These are phyloP conservation scores for Scaptodrosophila latifasciaeformis DNA, from an alignment of 2,888 invertebrate genomes.

Conservation along the genomic window DNA sequence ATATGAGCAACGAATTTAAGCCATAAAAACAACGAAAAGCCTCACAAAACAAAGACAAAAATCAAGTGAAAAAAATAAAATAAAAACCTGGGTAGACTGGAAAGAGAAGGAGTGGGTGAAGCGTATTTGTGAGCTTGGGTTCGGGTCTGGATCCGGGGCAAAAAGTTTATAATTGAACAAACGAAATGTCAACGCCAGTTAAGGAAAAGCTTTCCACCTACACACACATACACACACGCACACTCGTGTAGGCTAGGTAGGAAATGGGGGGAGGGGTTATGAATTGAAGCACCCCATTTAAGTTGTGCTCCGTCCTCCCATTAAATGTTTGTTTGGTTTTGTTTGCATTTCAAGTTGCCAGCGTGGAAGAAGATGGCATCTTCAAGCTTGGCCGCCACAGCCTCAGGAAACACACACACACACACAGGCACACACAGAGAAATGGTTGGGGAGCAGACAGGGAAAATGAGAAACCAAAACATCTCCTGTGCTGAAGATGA, in stretches of 20 bases:
- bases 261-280: neutral
- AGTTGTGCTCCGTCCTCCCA: too few relatives aligned
- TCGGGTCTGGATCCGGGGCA: too few relatives aligned
- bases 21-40: conserved; percentile 46
- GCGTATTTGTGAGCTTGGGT: too few relatives aligned
- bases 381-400: conserved; percentile 18
- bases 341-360: conserved; percentile 48
- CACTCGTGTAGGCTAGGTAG: neutral
- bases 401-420: conserved; percentile 41
- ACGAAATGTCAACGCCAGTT: conserved; percentile 65
- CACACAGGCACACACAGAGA: conserved; percentile 4
- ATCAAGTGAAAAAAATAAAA: neutral
- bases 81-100: too few relatives aligned
- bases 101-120: too few relatives aligned
- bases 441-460: neutral
- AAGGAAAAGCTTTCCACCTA: too few relatives aligned
- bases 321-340: conserved; percentile 18
- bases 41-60: conserved; percentile 47
- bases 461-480: neutral
- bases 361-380: conserved; percentile 10
- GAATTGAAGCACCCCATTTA: neutral
- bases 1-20: conserved; percentile 12
- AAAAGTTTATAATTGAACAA: conserved; percentile 65
- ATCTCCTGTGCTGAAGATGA: too few relatives aligned
- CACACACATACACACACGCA: neutral